Base-by-base conservation (phyloP, 2,888 invertebrate genomes). In the Hemaris fuciformis region DNA sequence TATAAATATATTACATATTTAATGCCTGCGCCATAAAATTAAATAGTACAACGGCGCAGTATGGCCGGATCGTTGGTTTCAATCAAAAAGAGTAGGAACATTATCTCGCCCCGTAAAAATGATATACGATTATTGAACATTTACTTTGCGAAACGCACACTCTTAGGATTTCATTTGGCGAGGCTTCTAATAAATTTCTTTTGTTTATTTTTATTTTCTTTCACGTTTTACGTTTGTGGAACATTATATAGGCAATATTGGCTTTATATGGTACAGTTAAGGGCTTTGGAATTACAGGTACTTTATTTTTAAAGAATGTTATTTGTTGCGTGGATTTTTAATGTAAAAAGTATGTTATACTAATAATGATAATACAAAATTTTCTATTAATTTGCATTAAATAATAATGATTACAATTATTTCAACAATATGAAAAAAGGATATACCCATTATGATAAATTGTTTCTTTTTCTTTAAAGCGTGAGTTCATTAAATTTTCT, bases 81-180 rank as follows among this genome's bases (percentile, higher is more conserved):
- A 53, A 53, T 60, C 60, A 53, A 41, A 53, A 60, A 18, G 60
- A 60, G 53, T 60, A 53, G 48, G 53, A 60, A 53, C 60, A 53
- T 41, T 60, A 53, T 53, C 41, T 41, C 25, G 25, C 15, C 10
- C 27, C 41, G 41, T 60, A 60, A 60, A 60, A 18, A 60, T 60
- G 38, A 41, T 60, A 38, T 41, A 27, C 18, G 48, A 41, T 41
- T 18, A 41, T 60, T 42, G 41, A 25, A 23, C 41, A 60, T 25
- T 53, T 60, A 53, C 53, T 53, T 53, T 53, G 10, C 31, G 18
- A 53, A 27, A 31, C 31, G 27, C 31, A 25, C 46, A 53, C 31
- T 31, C 18, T 48, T 18, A 53, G 53, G 31, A 31, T 53, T 53
- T 53, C 53, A 31, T 53, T 27, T 18, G 53, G 18, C 18, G 53